phyloP scores from a whole-genome alignment of 2,113 vertebrate genomes.

The Carassius carassius region DNA sequence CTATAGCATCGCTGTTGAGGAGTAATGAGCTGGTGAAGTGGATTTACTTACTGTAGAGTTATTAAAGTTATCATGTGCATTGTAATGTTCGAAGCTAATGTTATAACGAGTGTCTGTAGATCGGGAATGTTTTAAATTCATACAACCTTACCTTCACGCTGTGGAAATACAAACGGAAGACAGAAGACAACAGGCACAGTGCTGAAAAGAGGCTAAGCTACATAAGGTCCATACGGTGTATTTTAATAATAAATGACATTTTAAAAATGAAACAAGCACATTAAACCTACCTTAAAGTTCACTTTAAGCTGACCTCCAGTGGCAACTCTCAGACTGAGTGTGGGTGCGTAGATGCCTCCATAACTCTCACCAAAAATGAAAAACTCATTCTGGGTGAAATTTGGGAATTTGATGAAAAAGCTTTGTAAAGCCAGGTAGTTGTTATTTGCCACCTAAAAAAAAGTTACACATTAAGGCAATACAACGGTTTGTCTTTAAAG shows the following conservation, averaged over 20 bases:
- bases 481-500: not conserved
- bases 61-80: too few species aligned
- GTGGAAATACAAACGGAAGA: too few species aligned
- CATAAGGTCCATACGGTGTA: too few species aligned
- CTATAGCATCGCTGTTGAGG: too few species aligned
- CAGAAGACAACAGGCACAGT: too few species aligned
- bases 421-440: slow-evolving; percentile 76
- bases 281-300: slow-evolving; percentile 73
- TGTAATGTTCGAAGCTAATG: too few species aligned
- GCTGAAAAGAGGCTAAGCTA: too few species aligned
- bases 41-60: too few species aligned
- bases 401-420: slow-evolving; percentile 79
- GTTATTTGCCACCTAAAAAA: slow-evolving; percentile 72
- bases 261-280: not conserved
- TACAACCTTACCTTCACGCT: too few species aligned
- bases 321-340: slow-evolving; percentile 70
- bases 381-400: slow-evolving; percentile 75
- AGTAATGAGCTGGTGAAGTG: too few species aligned
- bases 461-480: not conserved
- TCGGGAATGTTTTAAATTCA: too few species aligned
- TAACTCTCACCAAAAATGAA: slow-evolving; percentile 82
- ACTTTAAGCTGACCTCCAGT: slow-evolving; percentile 61
- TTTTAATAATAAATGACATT: not conserved
- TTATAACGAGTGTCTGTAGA: too few species aligned
- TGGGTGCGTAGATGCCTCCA: slow-evolving; percentile 76